A percentile compares a stretch with the other conserved stretches of the same genome.
Conservation (phyloP, 2,888 invertebrate species). For the Dichetophora obliterata region DNA sequence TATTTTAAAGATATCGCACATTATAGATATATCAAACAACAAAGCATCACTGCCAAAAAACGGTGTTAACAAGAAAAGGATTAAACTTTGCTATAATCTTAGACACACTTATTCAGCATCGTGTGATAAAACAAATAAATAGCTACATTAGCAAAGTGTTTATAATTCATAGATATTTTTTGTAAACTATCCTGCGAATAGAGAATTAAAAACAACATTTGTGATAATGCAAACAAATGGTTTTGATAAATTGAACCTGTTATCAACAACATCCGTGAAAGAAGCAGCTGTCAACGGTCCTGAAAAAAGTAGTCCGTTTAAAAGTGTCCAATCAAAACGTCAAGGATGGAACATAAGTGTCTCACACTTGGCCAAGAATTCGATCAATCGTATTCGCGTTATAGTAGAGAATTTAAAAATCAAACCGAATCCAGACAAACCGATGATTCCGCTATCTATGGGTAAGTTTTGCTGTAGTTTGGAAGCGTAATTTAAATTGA, state of each 20-base stretch:
- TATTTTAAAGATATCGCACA: not conserved
- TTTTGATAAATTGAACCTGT: constrained; percentile 48
- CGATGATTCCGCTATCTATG: constrained; percentile 91
- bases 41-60: too few species aligned
- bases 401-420: constrained; percentile 93
- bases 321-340: constrained; percentile 38
- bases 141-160: not conserved
- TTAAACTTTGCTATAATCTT: too few species aligned
- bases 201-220: constrained; percentile 36
- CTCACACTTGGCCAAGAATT: constrained; percentile 84
- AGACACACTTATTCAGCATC: not conserved
- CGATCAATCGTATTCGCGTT: constrained; percentile 92
- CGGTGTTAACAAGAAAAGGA: too few species aligned
- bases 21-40: too few species aligned
- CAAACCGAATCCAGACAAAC: constrained; percentile 92
- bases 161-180: too few species aligned
- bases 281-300: constrained; percentile 7
- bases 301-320: constrained; percentile 27
- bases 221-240: constrained; percentile 66
- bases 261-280: constrained; percentile 6
- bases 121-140: not conserved
- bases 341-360: constrained; percentile 81
- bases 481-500: not conserved
- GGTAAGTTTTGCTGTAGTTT: constrained; percentile 77
- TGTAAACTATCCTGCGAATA: not conserved